phyloP scores from a whole-genome alignment of 2,888 invertebrate species.

The Aporophyla lueneburgensis region DNA sequence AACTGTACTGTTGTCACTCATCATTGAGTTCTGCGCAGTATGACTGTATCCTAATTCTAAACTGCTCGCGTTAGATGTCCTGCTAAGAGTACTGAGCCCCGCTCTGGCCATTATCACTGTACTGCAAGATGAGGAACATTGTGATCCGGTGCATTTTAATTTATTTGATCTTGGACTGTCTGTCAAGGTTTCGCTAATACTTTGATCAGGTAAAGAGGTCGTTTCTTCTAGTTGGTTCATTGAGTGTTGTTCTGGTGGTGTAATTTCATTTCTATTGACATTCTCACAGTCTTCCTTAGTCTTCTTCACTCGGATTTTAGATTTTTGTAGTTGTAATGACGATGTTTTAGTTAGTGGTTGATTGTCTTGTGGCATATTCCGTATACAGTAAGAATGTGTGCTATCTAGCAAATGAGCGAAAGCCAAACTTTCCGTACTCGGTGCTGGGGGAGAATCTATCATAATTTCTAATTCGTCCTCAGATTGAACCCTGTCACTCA shows the following conservation, averaged over 20 bases:
- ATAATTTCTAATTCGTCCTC: slow-evolving; percentile 98
- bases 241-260: slow-evolving; percentile 75
- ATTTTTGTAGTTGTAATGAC: slow-evolving; percentile 83
- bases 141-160: slow-evolving; percentile 93
- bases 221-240: slow-evolving; percentile 80
- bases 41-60: slow-evolving; percentile 96
- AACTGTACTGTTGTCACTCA: slow-evolving; percentile 93
- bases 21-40: slow-evolving; percentile 96
- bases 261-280: slow-evolving; percentile 72
- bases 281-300: slow-evolving; percentile 80
- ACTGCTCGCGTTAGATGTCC: slow-evolving; percentile 95
- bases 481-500: slow-evolving; percentile 98
- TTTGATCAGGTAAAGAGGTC: slow-evolving; percentile 84
- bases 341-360: slow-evolving; percentile 82
- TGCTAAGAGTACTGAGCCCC: slow-evolving; percentile 89
- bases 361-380: slow-evolving; percentile 79
- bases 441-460: slow-evolving; percentile 96
- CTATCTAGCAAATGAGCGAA: slow-evolving; percentile 94
- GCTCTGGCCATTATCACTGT: slow-evolving; percentile 94
- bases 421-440: slow-evolving; percentile 96
- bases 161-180: slow-evolving; percentile 91
- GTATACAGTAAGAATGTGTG: slow-evolving; percentile 87
- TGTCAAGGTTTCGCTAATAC: slow-evolving; percentile 86
- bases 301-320: slow-evolving; percentile 79
- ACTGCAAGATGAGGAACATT: slow-evolving; percentile 96